Evolutionary conservation across 2,113 vertebrate genomes (phyloP).

Genomic region (Eclectus roratus): DNA sequence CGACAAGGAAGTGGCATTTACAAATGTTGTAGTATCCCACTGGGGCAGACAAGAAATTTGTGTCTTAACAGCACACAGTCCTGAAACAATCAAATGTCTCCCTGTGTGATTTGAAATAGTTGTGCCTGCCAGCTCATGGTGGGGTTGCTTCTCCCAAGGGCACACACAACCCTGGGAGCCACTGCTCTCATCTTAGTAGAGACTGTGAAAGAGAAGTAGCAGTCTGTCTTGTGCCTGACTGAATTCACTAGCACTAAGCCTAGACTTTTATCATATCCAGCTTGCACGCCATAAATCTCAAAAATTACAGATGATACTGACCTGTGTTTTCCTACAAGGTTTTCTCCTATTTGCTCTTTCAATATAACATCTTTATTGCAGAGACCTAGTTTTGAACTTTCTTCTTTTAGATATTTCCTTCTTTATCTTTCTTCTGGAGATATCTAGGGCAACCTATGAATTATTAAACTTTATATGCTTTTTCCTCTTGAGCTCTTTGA

Average conservation of each 20-base stretch:
- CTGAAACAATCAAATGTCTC: not conserved
- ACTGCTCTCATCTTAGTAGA: not conserved
- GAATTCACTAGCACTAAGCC: not conserved
- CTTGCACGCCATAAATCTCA: not conserved
- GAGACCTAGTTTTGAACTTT: not conserved
- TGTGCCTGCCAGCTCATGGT: not conserved
- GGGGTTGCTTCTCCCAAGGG: not conserved
- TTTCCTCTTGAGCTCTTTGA: not conserved
- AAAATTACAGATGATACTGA: not conserved
- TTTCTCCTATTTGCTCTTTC: not conserved
- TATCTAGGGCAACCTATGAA: not conserved
- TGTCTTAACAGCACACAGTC: not conserved
- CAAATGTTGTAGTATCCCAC: not conserved
- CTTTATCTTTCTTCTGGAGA: not conserved
- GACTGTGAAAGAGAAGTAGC: not conserved
- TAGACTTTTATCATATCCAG: not conserved
- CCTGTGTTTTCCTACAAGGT: not conserved
- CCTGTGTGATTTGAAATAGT: not conserved
- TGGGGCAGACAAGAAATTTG: not conserved
- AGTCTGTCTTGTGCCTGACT: not conserved
- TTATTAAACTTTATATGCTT: not conserved
- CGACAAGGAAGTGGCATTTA: slow-evolving; percentile 7
- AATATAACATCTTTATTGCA: not conserved
- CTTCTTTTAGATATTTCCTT: not conserved
- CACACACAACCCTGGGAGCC: not conserved